Evolutionary conservation across 2,888 invertebrate species (phyloP), one percentile per base, ranked within the genome.

Genomic region (Caenorhabditis sp.): DNA sequence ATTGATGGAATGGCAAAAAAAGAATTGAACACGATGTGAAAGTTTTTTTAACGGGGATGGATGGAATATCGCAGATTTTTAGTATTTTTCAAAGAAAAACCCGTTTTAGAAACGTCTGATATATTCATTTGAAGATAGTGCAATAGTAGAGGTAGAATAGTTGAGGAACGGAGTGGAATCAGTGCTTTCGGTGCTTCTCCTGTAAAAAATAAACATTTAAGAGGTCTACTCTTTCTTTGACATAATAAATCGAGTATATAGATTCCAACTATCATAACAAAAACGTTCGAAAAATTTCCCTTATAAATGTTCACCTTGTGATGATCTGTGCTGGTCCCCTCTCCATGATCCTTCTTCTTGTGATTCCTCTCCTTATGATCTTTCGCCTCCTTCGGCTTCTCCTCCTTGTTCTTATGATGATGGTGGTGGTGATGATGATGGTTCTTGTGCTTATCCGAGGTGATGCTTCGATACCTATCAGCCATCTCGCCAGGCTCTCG

Each of bases 401-500:
- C 56, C 7, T 64, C 72, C 38, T 59, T 56, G 6, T 44, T 51
- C 28, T 59, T 63, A 19, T 63, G 41, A 49, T 70, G 75, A 35
- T 76, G 63, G 31, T 79, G 77, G 16, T 81, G 76, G 10, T 80
- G 80, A 28, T 84, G 76, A 47, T 84, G 80, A 38, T 80, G 80
- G 19, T 74, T 74, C 41, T 84, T 82, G 22, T 82, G 77, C n/a
- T 79, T 74, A 19, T 82, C 82, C 22, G 66, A 56, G 12, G 70
- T 75, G 19, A 79, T 28, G 59, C 7, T 70, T 24, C 79, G 38
- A 61, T 87, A 85, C 38, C 72, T 47, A 41, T 82, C 83, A 1
- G 77, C 82, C 75, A 86, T 24, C 35, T 80, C 87, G 4, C 76
- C 82, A 7, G 85, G 82, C 54, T 88, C 90, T 19, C 87, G 80